Percentiles rank a stretch among this genome's conserved stretches.
Evolutionary conservation across 2,113 vertebrate species (phyloP).

Genomic region (Oceanodroma tethys): DNA sequence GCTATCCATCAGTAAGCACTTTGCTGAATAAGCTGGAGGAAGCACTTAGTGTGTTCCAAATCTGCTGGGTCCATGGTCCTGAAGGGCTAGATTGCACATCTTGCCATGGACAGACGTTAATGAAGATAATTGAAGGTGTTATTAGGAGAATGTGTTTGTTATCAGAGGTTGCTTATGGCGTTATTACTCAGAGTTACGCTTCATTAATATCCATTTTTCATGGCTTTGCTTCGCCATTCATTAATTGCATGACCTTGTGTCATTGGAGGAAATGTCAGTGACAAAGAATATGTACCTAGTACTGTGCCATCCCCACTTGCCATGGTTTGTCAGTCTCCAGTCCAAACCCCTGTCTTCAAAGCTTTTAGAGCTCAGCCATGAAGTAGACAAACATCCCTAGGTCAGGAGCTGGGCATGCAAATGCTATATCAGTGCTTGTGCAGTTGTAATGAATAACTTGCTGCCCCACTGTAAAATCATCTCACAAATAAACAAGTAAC

Average conservation of each 20-base stretch:
- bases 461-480: background rate
- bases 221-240: slow-evolving; percentile 47
- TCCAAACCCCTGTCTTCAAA: background rate
- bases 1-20: background rate
- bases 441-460: background rate
- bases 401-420: background rate
- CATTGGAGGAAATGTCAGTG: slow-evolving; percentile 78
- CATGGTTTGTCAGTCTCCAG: background rate
- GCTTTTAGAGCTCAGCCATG: background rate
- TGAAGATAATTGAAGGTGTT: slow-evolving; percentile 79
- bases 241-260: slow-evolving; percentile 72
- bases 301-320: background rate
- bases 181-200: slow-evolving; percentile 77
- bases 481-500: background rate
- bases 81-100: slow-evolving; percentile 18
- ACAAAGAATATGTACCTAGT: background rate
- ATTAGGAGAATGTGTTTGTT: slow-evolving; percentile 83
- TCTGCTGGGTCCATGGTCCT: background rate
- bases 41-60: background rate
- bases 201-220: slow-evolving; percentile 83
- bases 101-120: slow-evolving; percentile 71
- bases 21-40: background rate
- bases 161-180: slow-evolving; percentile 73
- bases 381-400: background rate
- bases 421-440: background rate